Evolutionary conservation across 64 coral and sea anemone species (phyloP).

Genomic region (Montipora capricornis): DNA sequence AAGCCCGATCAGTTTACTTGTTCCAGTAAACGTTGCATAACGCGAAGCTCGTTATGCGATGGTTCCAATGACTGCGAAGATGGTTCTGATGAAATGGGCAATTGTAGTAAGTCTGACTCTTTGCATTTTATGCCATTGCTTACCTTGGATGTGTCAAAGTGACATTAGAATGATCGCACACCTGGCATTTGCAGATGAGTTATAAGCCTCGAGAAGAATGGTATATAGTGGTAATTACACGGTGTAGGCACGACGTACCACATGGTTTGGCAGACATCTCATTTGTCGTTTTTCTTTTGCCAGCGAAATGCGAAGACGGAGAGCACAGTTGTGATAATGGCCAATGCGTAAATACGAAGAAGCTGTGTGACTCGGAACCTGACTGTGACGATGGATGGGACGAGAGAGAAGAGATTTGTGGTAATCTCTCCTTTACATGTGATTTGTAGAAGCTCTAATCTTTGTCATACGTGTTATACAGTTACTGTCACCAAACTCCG

Average conservation of each 20-base stretch:
- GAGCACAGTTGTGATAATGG: constrained; percentile 52
- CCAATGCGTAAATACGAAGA: constrained; percentile 54
- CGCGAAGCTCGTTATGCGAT: constrained; percentile 43
- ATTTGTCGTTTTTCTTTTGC: not conserved
- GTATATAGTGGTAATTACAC: not conserved
- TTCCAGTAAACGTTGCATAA: constrained; percentile 17
- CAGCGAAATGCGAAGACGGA: constrained; percentile 57
- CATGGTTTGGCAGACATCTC: not conserved
- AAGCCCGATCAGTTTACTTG: constrained; percentile 25
- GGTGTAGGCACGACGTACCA: too few relatives aligned
- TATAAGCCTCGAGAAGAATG: not conserved
- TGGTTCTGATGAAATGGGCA: too few relatives aligned
- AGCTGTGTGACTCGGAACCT: constrained; percentile 32
- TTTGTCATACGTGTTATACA: too few relatives aligned
- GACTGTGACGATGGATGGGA: constrained; percentile 73
- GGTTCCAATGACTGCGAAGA: too few relatives aligned
- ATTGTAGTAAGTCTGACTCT: too few relatives aligned
- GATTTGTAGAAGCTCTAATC: too few relatives aligned
- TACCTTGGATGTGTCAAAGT: not conserved
- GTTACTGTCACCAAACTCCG: too few relatives aligned
- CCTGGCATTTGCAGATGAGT: too few relatives aligned
- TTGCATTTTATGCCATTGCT: too few relatives aligned
- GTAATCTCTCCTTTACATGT: not conserved
- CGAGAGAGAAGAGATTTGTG: constrained; percentile 30
- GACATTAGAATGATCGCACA: not conserved